phyloP scores from a whole-genome alignment of 2,797 vertebrate species.

The Leptodactylus fallax region DNA sequence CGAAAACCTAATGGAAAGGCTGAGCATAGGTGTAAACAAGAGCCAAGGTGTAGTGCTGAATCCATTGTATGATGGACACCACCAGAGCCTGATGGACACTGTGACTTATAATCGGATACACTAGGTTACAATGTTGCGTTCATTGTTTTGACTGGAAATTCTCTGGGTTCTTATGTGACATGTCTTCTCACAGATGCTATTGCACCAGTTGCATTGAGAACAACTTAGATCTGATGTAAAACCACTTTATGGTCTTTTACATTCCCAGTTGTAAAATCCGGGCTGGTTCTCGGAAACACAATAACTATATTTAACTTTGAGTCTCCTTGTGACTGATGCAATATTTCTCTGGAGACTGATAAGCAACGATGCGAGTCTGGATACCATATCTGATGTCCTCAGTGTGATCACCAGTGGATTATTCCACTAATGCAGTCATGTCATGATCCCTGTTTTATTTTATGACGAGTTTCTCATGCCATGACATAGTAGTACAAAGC shows the following conservation, averaged over 20 bases:
- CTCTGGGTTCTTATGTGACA: too few species aligned
- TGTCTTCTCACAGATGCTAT: too few species aligned
- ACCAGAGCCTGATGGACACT: too few species aligned
- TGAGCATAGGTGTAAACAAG: too few species aligned
- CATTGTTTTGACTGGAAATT: too few species aligned
- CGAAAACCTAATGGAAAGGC: too few species aligned
- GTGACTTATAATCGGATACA: too few species aligned
- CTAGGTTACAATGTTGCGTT: too few species aligned
- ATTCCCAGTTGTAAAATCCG: neutral
- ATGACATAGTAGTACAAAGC: neutral
- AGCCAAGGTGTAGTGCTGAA: too few species aligned
- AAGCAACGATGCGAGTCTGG: neutral
- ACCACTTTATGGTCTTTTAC: neutral
- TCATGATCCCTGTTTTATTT: neutral
- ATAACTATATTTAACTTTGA: neutral
- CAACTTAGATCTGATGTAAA: neutral
- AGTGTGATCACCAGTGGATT: neutral
- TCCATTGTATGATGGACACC: too few species aligned
- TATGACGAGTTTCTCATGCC: neutral
- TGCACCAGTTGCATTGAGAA: too few species aligned
- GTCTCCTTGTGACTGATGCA: neutral
- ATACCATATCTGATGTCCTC: neutral
- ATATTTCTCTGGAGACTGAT: neutral
- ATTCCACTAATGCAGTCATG: neutral
- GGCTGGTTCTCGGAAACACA: neutral